These are phyloP conservation scores for Dinocampus coccinellae DNA, from an alignment of 2,888 invertebrate species.

Conservation along the genomic window DNA sequence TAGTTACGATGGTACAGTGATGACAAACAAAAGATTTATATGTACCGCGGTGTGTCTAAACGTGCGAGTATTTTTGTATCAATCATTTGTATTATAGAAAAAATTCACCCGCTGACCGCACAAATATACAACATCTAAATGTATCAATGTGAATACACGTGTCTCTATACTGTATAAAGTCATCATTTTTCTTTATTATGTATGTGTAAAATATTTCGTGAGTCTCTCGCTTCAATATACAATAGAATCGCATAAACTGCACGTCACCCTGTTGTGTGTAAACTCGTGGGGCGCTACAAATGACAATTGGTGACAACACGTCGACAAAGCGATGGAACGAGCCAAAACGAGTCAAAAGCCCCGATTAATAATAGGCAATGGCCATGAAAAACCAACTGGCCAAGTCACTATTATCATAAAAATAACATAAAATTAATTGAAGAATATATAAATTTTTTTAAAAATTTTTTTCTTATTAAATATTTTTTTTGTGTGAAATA, in stretches of 20 bases:
- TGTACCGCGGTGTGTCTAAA: not conserved
- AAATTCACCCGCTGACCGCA: slow-evolving; percentile 40
- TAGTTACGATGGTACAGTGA: slow-evolving; percentile 17
- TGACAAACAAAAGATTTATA: slow-evolving; percentile 1
- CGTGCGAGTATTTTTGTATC: not conserved
- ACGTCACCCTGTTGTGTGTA: slow-evolving; percentile 65
- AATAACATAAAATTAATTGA: not conserved
- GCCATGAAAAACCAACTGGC: slow-evolving; percentile 34
- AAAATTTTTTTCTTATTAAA: too few species aligned
- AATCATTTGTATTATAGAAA: slow-evolving; percentile 18
- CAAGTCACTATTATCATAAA: not conserved
- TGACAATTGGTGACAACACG: slow-evolving; percentile 64
- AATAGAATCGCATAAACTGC: slow-evolving; percentile 64
- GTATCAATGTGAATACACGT: not conserved
- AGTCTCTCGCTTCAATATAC: slow-evolving; percentile 47
- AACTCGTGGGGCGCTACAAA: slow-evolving; percentile 63
- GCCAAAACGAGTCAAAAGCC: slow-evolving; percentile 49
- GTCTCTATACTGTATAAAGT: not conserved
- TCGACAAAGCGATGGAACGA: slow-evolving; percentile 57
- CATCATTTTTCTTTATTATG: not conserved
- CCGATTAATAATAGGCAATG: slow-evolving; percentile 40
- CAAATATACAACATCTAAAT: slow-evolving; percentile 22
- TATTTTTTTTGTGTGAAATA: not conserved
- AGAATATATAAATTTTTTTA: slow-evolving; percentile 22
- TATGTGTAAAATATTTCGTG: slow-evolving; percentile 31